Conservation (phyloP, 2,888 invertebrate genomes). For the Thymelicus lineola region DNA sequence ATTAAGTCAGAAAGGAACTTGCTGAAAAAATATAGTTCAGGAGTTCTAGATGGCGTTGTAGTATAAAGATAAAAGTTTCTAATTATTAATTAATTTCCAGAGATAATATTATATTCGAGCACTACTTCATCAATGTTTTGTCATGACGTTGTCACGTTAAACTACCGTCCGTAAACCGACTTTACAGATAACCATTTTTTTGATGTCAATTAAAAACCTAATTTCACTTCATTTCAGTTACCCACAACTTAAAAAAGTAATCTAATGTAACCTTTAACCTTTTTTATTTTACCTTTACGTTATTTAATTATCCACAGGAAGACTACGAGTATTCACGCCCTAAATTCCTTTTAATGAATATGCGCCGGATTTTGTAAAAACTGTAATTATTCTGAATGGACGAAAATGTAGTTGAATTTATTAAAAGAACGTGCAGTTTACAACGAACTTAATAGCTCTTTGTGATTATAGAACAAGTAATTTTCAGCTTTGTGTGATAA, state of each 20-base stretch:
- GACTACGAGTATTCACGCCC: background rate
- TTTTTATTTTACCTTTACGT: slow-evolving; percentile 10
- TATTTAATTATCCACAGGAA: slow-evolving; percentile 1
- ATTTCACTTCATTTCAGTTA: slow-evolving; percentile 1
- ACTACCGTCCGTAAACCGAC: no score
- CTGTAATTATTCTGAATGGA: slow-evolving; percentile 32
- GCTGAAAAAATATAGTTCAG: no score
- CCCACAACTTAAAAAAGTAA: slow-evolving; percentile 15
- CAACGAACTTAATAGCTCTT: slow-evolving; percentile 5
- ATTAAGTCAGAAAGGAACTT: no score
- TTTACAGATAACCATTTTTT: no score
- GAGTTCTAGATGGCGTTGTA: no score
- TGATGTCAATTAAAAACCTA: no score
- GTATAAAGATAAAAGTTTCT: no score
- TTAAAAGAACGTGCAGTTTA: slow-evolving; percentile 27
- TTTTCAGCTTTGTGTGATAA: background rate
- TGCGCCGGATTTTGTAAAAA: slow-evolving; percentile 28
- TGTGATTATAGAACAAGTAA: background rate
- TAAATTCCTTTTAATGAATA: slow-evolving; percentile 31
- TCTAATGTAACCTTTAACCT: background rate
- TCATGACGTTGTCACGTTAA: no score
- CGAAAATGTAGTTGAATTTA: slow-evolving; percentile 27
- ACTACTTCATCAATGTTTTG: no score
- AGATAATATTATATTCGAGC: no score
- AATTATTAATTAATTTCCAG: no score